A percentile compares a stretch with the other conserved stretches of the same genome.
Evolutionary conservation across 1,140 invertebrate genomes (phyloP).

Genomic region (Nasonia giraulti): DNA sequence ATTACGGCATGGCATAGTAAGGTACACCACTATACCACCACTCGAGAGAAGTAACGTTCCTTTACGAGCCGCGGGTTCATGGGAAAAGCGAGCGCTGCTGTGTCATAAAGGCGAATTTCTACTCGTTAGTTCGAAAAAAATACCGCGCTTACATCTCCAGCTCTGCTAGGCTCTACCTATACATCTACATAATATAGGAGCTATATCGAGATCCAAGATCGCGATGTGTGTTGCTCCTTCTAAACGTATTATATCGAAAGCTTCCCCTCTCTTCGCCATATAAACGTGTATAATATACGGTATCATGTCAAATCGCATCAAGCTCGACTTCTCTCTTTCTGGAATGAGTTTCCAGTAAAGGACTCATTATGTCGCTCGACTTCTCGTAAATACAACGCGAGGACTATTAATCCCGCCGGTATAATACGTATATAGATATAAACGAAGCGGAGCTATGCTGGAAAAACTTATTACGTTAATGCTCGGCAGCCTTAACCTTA

Average conservation of each 20-base stretch:
- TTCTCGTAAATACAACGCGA: slow-evolving; percentile 27
- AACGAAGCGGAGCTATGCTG: neutral
- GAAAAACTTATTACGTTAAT: slow-evolving; percentile 34
- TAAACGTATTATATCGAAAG: slow-evolving; percentile 17
- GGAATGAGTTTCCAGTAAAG: slow-evolving; percentile 15
- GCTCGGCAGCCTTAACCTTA: slow-evolving; percentile 1
- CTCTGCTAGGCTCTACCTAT: neutral
- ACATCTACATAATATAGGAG: neutral
- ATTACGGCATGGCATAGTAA: neutral
- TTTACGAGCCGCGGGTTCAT: slow-evolving; percentile 36
- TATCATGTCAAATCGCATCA: neutral
- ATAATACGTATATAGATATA: neutral
- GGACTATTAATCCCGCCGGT: slow-evolving; percentile 9
- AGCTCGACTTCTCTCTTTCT: neutral
- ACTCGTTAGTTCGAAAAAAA: slow-evolving; percentile 37
- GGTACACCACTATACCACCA: neutral
- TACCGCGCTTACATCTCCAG: neutral
- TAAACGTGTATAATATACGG: neutral
- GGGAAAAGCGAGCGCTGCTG: slow-evolving; percentile 30
- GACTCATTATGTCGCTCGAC: neutral
- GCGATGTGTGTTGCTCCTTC: slow-evolving; percentile 6
- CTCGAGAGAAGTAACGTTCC: neutral
- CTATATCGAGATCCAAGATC: slow-evolving; percentile 41
- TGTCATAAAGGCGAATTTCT: slow-evolving; percentile 45
- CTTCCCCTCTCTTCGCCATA: neutral